Evolutionary conservation across 64 coral and sea anemone species (phyloP).

Genomic region (Porites australiensis): DNA sequence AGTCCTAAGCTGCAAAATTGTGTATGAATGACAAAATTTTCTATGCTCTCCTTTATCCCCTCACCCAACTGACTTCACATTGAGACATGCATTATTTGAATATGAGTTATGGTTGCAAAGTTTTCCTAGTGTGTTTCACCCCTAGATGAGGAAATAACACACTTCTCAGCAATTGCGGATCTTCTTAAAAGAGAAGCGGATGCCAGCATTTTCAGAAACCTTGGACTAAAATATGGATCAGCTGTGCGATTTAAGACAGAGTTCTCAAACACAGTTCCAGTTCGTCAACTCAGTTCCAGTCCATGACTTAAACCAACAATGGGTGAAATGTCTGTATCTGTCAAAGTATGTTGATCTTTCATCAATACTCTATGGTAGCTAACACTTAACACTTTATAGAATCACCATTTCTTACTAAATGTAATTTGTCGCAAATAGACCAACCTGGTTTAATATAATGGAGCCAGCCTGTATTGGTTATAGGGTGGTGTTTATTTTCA

Average conservation of each 20-base stretch:
- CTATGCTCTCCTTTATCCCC: neutral
- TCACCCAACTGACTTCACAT: neutral
- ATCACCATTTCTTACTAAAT: constrained; percentile 3
- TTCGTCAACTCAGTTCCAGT: constrained; percentile 1
- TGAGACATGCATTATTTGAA: neutral
- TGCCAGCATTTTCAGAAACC: constrained; percentile 24
- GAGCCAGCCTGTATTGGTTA: neutral
- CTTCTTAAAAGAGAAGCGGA: neutral
- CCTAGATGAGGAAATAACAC: constrained; percentile 36
- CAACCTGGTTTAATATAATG: constrained; percentile 9
- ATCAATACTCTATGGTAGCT: neutral
- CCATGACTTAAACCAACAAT: constrained; percentile 44
- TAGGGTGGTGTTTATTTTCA: constrained; percentile 3
- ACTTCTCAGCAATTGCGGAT: neutral
- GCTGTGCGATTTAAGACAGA: constrained; percentile 56
- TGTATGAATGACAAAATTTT: neutral
- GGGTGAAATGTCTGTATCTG: constrained; percentile 43
- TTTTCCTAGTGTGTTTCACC: neutral
- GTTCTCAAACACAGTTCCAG: constrained; percentile 51
- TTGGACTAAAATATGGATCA: constrained; percentile 41
- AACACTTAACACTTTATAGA: too few species aligned
- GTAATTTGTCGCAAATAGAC: constrained; percentile 10
- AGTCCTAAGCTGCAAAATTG: neutral
- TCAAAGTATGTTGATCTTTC: constrained; percentile 47
- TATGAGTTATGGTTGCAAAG: neutral